phyloP scores from a whole-genome alignment of 2,888 invertebrate genomes.

The Tenthredo livida region DNA sequence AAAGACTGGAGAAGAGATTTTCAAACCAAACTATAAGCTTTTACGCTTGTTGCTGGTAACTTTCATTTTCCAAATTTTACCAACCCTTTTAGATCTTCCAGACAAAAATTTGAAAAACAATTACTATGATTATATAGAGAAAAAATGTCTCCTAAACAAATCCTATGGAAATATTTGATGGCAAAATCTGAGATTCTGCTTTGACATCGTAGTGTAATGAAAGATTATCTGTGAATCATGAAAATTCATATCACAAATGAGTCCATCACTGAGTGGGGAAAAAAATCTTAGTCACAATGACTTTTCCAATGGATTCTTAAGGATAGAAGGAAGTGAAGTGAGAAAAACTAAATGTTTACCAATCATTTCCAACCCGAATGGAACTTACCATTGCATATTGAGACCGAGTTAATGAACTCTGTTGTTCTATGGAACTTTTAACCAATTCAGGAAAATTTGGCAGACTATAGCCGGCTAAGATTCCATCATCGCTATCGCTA shows the following conservation, averaged over 20 bases:
- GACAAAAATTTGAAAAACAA: background rate
- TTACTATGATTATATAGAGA: background rate
- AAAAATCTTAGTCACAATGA: background rate
- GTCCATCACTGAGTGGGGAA: background rate
- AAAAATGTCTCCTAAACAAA: too few relatives aligned
- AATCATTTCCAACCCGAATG: background rate
- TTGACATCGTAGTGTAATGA: background rate
- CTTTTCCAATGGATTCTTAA: background rate
- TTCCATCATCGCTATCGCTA: slow-evolving; percentile 33
- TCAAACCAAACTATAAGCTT: background rate
- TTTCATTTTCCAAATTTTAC: background rate
- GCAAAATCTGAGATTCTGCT: background rate
- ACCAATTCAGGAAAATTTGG: slow-evolving; percentile 20
- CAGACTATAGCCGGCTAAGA: slow-evolving; percentile 31
- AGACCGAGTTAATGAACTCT: slow-evolving; percentile 21
- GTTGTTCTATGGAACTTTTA: background rate
- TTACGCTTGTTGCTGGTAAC: background rate
- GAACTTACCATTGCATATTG: slow-evolving; percentile 35
- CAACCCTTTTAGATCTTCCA: background rate
- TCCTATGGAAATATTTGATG: too few relatives aligned
- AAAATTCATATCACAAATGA: background rate
- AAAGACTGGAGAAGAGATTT: background rate
- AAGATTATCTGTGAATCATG: background rate
- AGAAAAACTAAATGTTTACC: background rate
- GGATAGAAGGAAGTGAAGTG: too few relatives aligned